These are phyloP conservation scores for Pemphigus obesinymphae DNA, from an alignment of 1,140 invertebrate genomes.

Conservation along the genomic window DNA sequence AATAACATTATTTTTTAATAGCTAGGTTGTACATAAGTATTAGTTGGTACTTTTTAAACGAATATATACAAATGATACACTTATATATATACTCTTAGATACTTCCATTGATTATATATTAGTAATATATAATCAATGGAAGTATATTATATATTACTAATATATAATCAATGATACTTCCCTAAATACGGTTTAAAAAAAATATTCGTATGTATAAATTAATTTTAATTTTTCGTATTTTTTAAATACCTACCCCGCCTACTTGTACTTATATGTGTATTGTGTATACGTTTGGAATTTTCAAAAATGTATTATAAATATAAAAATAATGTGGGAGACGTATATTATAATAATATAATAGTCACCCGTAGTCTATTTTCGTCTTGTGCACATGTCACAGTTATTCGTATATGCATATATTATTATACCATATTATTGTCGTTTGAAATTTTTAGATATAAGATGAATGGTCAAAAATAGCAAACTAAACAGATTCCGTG, in stretches of 20 bases:
- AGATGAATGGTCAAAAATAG: conserved; percentile 38
- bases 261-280: neutral
- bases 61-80: neutral
- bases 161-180: too few species aligned
- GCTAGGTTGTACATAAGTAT: neutral
- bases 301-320: conserved; percentile 32
- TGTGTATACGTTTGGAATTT: neutral
- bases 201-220: neutral
- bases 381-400: conserved; percentile 33
- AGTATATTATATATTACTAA: too few species aligned
- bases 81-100: neutral
- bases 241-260: neutral
- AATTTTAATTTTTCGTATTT: neutral
- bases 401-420: conserved; percentile 10
- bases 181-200: too few species aligned
- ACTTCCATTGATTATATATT: too few species aligned
- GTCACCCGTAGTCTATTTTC: conserved; percentile 4
- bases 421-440: conserved; percentile 26
- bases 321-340: conserved; percentile 23
- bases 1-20: conserved; percentile 8
- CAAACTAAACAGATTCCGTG: conserved; percentile 1
- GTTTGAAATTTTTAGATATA: conserved; percentile 7
- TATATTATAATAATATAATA: neutral
- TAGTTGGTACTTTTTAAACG: neutral
- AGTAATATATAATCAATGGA: too few species aligned